Evolutionary conservation across 1,140 invertebrate genomes (phyloP).

Genomic region (Apis cerana): DNA sequence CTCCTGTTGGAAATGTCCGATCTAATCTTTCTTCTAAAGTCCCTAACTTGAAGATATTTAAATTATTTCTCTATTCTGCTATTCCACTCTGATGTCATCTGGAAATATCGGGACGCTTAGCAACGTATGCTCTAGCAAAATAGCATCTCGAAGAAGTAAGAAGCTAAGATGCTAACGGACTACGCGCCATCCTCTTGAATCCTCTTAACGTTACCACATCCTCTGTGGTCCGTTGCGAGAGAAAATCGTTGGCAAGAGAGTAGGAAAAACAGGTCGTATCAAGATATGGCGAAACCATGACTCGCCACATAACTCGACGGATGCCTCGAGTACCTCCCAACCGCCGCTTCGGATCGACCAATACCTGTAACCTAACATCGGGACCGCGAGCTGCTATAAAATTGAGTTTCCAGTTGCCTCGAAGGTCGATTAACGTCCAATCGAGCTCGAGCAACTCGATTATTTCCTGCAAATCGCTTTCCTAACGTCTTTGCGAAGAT

Average conservation of each 20-base stretch:
- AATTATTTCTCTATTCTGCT: no score
- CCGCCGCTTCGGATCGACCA: conserved; percentile 47
- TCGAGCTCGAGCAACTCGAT: conserved; percentile 63
- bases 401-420: conserved; percentile 65
- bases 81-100: no score
- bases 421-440: conserved; percentile 66
- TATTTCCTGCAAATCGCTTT: conserved; percentile 65
- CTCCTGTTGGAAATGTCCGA: no score
- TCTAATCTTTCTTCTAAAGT: no score
- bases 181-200: not conserved
- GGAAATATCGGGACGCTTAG: no score
- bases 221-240: not conserved
- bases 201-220: not conserved
- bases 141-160: no score
- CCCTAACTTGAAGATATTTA: no score
- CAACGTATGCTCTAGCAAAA: no score
- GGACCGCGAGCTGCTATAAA: conserved; percentile 52
- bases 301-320: not conserved
- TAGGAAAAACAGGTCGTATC: not conserved
- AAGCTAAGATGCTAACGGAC: not conserved
- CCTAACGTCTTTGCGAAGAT: conserved; percentile 54
- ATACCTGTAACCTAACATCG: conserved; percentile 7
- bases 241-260: no score
- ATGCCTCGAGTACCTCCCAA: not conserved
- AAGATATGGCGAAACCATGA: not conserved